These are phyloP conservation scores for Harpegnathos saltator DNA, from an alignment of 1,140 invertebrate genomes.

Conservation along the genomic window DNA sequence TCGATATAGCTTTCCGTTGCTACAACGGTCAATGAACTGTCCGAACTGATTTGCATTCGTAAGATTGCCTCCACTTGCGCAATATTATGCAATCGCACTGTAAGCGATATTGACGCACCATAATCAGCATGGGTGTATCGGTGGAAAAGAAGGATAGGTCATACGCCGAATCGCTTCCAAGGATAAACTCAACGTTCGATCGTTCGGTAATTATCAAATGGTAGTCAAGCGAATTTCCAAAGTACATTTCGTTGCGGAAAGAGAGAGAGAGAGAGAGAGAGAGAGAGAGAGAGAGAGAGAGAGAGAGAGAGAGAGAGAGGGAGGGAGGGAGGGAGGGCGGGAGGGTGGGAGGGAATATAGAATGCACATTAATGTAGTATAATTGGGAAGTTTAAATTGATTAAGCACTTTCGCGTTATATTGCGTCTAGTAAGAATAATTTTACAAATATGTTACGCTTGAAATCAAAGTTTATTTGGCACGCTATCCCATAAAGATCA, in stretches of 20 bases:
- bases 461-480: background rate
- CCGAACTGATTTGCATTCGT: constrained; percentile 10
- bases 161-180: background rate
- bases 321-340: too few species aligned
- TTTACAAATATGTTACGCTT: background rate
- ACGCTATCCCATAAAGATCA: background rate
- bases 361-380: too few species aligned
- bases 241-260: background rate
- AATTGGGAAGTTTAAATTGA: background rate
- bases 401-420: background rate
- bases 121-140: constrained; percentile 17
- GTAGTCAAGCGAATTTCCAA: constrained; percentile 12
- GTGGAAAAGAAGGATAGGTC: constrained; percentile 1
- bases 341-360: too few species aligned
- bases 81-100: constrained; percentile 43
- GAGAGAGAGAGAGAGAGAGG: too few species aligned
- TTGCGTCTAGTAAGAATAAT: background rate
- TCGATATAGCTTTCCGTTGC: background rate
- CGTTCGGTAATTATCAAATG: too few species aligned
- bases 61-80: constrained; percentile 29
- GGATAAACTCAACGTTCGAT: background rate
- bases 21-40: background rate
- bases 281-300: too few species aligned
- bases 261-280: too few species aligned
- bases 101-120: background rate